Evolutionary conservation across 2,797 vertebrate species (phyloP), one percentile per base, ranked within the genome.

Genomic region (Myotis daubentonii): DNA sequence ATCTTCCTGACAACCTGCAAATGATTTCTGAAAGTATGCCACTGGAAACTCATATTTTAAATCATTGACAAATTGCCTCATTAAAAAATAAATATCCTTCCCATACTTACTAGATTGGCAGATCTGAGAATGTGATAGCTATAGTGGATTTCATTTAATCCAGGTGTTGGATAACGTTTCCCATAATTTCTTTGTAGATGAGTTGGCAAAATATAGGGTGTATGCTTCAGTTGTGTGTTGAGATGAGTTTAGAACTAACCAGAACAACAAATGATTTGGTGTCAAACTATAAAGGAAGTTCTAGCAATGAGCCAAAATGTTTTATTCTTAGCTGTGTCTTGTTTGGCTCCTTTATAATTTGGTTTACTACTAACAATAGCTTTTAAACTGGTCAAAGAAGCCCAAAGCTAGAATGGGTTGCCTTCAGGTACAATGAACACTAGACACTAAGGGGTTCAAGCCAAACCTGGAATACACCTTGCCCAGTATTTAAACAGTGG

Each of bases 71-170:
- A 95, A 93, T 87, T 89, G 33, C 12, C 19, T 36, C 0, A 1
- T 83, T 93, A 92, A 89, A 95, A 95, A 96, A 84, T 78, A 96
- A 95, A 95, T 96, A 87, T 96, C 30, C 36, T 72, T 87, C 38
- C 66, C 44, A 84, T 85, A 92, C 23, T 84, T 92, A 87, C 75
- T 81, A 72, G 80, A 93, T 81, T 70, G 87, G 66, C 60, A 53
- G 81, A 95, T 87, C 38, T 78, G 53, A 92, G 41, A 87, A 62
- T 74, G 4, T 92, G 92, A 92, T 87, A 90, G 41, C 62, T 90
- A 87, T 65, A 87, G 28, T 68, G n/a, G 60, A 78, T 75, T 95
- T 92, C 81, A 86, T 85, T 96, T 88, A 20, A 81, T 33, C 28
- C 53, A 92, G 53, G 44, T 12, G 17, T 65, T 96, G 79, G 23